Evolutionary conservation across 2,888 invertebrate species (phyloP), one percentile per base, ranked within the genome.

Genomic region (Polydesmus complanatus): DNA sequence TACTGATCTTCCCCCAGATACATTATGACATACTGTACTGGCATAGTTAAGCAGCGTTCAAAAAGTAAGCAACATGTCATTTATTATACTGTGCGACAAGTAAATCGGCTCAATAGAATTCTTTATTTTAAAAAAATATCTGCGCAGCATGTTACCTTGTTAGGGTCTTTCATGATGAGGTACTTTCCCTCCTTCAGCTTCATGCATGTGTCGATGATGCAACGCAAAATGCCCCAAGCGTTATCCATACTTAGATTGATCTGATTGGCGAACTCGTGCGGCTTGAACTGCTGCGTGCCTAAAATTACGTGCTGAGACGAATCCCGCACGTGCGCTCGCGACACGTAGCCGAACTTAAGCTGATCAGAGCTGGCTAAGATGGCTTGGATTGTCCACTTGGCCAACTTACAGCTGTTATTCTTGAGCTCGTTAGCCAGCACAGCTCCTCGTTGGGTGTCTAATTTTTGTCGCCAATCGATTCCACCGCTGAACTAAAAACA

Each of bases 221-320:
- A 97, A 19, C 97, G 83, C 64, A 99, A 79, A 62, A 98, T 90
- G 65, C 95, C 98, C 98, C 98, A 98, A 1, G 93, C 95, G 76
- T 98, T 98, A 75, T 98, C 98, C 95, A 98, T 94, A 72, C 94
- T 96, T 70, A 98, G 78, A 77, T 95, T 96, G 72, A 98, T 98
- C 76, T 98, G 97, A 8, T 90, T 91, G 14, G 97, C 97, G 75
- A 98, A 98, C 78, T 98, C 97, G 71, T 87, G 86, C 14, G 98
- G 98, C 74, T 94, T 95, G 78, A 95, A 97, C 77, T 96, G 96
- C 75, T 96, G 96, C 27, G 92, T 93, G 65, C 95, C 96, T 66
- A 97, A 80, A 69, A 97, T 93, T 54, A 95, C 93, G 75, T 97
- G 97, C 63, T 93, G 92, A 64, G 92, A 85, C 65, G 94, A 91